A percentile compares a stretch with the other conserved stretches of the same genome.
Evolutionary conservation across 2,797 vertebrate species (phyloP).

Genomic region (Amazona finschi): DNA sequence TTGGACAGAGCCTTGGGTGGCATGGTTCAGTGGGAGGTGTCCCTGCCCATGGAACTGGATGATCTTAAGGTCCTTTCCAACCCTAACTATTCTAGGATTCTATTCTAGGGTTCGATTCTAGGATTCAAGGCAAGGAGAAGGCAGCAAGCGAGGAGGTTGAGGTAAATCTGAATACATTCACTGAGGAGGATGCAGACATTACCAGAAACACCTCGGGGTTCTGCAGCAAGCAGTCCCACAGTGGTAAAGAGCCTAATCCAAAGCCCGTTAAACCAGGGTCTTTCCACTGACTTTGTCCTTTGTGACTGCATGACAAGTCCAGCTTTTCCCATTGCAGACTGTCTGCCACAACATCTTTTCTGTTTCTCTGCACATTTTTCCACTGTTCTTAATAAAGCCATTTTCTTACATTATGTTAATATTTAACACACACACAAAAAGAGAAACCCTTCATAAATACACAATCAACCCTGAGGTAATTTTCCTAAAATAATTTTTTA

Average conservation of each 20-base stretch:
- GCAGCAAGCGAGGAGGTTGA: not conserved
- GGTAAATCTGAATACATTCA: not conserved
- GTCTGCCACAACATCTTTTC: slow-evolving; percentile 40
- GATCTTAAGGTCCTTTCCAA: too few relatives aligned
- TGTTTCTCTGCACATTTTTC: slow-evolving; percentile 51
- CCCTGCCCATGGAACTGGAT: too few relatives aligned
- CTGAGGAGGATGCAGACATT: not conserved
- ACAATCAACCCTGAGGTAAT: slow-evolving; percentile 73
- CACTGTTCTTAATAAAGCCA: slow-evolving; percentile 64
- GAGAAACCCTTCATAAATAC: slow-evolving; percentile 60
- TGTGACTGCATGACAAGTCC: slow-evolving; percentile 27
- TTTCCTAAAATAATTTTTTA: slow-evolving; percentile 78
- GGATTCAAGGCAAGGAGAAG: not conserved
- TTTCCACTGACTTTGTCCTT: not conserved
- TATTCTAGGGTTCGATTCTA: too few relatives aligned
- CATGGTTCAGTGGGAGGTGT: too few relatives aligned
- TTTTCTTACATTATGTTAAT: slow-evolving; percentile 68
- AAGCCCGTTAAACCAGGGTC: not conserved
- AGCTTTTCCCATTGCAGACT: slow-evolving; percentile 20
- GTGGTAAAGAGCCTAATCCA: not conserved
- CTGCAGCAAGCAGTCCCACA: not conserved
- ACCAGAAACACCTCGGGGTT: not conserved
- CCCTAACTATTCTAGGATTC: too few relatives aligned
- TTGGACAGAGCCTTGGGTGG: too few relatives aligned
- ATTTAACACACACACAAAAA: not conserved